Evolutionary conservation across 2,797 vertebrate species (phyloP).

Genomic region (Chaetophractus vellerosus): DNA sequence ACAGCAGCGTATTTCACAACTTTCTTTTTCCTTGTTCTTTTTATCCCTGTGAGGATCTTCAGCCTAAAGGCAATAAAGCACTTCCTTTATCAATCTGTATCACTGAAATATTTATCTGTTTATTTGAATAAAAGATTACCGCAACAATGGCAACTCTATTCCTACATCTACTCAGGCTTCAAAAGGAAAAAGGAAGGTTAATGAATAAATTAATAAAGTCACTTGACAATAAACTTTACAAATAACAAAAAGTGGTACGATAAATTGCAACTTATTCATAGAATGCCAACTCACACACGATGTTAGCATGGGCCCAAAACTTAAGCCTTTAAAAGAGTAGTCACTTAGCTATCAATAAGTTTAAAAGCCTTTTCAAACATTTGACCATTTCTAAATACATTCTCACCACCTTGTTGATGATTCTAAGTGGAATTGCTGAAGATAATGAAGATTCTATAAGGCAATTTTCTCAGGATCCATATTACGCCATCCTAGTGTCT

Average conservation of each 20-base stretch:
- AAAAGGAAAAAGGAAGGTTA: conserved; percentile 61
- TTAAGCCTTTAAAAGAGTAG: conserved; percentile 8
- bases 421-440: neutral
- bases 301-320: neutral
- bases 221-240: conserved; percentile 61
- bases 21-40: conserved; percentile 27
- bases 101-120: conserved; percentile 84
- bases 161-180: neutral
- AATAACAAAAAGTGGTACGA: conserved; percentile 29
- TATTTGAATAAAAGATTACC: conserved; percentile 82
- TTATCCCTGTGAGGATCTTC: conserved; percentile 77
- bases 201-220: conserved; percentile 66
- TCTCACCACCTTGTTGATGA: neutral
- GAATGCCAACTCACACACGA: neutral
- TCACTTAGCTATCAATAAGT: neutral
- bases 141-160: conserved; percentile 60
- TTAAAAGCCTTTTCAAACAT: neutral
- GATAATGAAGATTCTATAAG: neutral
- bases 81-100: conserved; percentile 74
- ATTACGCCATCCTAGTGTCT: neutral
- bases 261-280: conserved; percentile 19
- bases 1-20: neutral
- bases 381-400: conserved; percentile 43
- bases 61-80: conserved; percentile 75
- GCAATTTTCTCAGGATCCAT: neutral